Base-by-base conservation (phyloP, 92 coral and sea anemone genomes). In the Epizoanthus ramosus region DNA sequence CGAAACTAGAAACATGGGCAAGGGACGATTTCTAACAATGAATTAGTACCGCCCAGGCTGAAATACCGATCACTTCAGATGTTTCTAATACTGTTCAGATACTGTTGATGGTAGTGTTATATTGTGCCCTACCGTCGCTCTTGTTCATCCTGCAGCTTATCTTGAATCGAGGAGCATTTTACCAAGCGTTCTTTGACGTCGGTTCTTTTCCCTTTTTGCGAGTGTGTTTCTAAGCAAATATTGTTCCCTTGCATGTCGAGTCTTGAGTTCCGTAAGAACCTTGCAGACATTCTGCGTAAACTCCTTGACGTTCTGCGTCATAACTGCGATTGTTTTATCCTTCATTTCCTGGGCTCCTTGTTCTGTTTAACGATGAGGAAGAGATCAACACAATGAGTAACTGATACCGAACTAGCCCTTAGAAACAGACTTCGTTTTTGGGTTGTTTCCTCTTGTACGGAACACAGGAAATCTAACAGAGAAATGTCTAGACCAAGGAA, bases 181-280 rank as follows among this genome's bases (percentile, higher is more conserved):
- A 13, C 31, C 57, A 10, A 59, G 54, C 13, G 71, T 4, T 19
- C 23, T 61, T 43, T 63, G 71, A 8, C 35, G 59, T 2, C 15
- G 54, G 18, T 59, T 77, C 58, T 41, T 39, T 31, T 77, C n/a
- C 53, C 15, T 23, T 77, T 14, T 77, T 37, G 41, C 41, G 47
- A 77, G 25, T 61, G 23, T 61, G 31, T 13, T 37, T 63, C 21
- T 50, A 37, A 77, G 37, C 28, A 77, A 59, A 21, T 35, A 23
- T 1, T 35, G 57, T 41, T 77, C 69, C 41, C 37, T 77, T 21
- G 82, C 58, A 63, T 77, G 82, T 45, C 56, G 66, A 43, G 58
- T 7, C 70, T 77, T 77, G n/a, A 77, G 52, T 19, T 77, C 58
- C 57, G 18, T 43, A 15, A 47, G 39, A 59, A 39, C 28, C 39